A percentile compares a stretch with the other conserved stretches of the same genome.
phyloP scores from a whole-genome alignment of 2,113 vertebrate genomes.

The Colossoma macropomum region DNA sequence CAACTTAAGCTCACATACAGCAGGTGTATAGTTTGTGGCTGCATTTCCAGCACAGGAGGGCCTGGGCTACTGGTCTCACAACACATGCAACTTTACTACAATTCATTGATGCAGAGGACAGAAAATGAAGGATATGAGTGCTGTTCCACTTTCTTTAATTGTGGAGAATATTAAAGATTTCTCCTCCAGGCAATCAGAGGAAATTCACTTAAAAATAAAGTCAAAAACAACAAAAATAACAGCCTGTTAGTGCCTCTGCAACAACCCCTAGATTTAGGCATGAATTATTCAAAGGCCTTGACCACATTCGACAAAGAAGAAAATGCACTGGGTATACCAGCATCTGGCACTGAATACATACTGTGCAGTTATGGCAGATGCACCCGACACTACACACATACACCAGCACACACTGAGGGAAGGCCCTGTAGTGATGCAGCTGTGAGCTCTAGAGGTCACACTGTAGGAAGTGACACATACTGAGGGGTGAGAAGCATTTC shows the following conservation, averaged over 20 bases:
- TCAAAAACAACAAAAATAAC: constrained; percentile 54
- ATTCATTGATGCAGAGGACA: background rate
- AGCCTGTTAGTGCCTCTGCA: constrained; percentile 6
- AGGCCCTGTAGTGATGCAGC: constrained; percentile 9
- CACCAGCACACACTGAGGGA: background rate
- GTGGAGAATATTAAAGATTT: constrained; percentile 48
- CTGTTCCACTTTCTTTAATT: constrained; percentile 47
- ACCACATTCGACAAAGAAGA: constrained; percentile 26
- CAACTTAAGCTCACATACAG: background rate
- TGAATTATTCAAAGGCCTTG: constrained; percentile 48
- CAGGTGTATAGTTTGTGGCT: background rate
- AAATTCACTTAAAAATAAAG: constrained; percentile 54
- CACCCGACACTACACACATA: background rate
- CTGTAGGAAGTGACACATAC: constrained; percentile 26
- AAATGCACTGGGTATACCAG: constrained; percentile 26
- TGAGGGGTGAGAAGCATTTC: constrained; percentile 33
- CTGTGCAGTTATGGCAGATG: constrained; percentile 2
- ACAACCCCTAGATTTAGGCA: constrained; percentile 34
- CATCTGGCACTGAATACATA: constrained; percentile 25
- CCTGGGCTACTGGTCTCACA: background rate
- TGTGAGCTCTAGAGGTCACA: constrained; percentile 29
- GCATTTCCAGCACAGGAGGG: background rate
- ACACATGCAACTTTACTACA: background rate
- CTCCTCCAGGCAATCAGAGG: constrained; percentile 43
- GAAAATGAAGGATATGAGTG: constrained; percentile 32